Conservation (phyloP, 2,888 invertebrate species). For the Diarsia dahlii region DNA sequence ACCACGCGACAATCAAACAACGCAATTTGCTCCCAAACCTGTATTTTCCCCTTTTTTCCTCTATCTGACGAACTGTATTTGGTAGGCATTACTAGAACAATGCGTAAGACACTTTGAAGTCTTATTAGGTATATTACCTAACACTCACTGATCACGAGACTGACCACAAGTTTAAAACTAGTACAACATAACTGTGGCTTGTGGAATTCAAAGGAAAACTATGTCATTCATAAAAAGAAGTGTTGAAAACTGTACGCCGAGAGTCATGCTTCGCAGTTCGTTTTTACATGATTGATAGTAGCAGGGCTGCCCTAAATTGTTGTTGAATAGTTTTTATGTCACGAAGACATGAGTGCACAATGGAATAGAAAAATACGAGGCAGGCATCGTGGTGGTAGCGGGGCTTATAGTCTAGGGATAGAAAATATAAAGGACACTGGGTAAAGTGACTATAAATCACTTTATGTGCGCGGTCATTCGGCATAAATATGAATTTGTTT, state of each 20-base stretch:
- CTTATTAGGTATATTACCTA: slow-evolving; percentile 16
- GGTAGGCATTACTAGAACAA: slow-evolving; percentile 27
- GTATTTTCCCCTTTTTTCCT: slow-evolving; percentile 29
- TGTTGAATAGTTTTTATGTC: background rate
- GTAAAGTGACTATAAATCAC: no score
- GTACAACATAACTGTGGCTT: slow-evolving; percentile 36
- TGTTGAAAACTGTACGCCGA: slow-evolving; percentile 15
- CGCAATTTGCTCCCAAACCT: slow-evolving; percentile 15
- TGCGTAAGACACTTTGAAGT: slow-evolving; percentile 4
- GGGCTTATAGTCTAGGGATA: background rate
- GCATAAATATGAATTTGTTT: background rate
- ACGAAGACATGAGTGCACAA: background rate
- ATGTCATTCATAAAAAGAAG: slow-evolving; percentile 44
- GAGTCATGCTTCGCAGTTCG: slow-evolving; percentile 9
- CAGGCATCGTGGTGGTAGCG: background rate
- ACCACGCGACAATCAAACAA: background rate
- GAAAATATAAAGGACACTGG: background rate
- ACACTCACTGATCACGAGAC: slow-evolving; percentile 23
- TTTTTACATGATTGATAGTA: slow-evolving; percentile 3
- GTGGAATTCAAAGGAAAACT: slow-evolving; percentile 41
- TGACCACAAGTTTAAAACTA: slow-evolving; percentile 43
- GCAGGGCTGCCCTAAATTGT: slow-evolving; percentile 35
- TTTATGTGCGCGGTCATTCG: background rate
- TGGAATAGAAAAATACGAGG: background rate
- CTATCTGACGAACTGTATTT: slow-evolving; percentile 1